Evolutionary conservation across 2,113 vertebrate species (phyloP).

Genomic region (Melanerpes formicivorus): DNA sequence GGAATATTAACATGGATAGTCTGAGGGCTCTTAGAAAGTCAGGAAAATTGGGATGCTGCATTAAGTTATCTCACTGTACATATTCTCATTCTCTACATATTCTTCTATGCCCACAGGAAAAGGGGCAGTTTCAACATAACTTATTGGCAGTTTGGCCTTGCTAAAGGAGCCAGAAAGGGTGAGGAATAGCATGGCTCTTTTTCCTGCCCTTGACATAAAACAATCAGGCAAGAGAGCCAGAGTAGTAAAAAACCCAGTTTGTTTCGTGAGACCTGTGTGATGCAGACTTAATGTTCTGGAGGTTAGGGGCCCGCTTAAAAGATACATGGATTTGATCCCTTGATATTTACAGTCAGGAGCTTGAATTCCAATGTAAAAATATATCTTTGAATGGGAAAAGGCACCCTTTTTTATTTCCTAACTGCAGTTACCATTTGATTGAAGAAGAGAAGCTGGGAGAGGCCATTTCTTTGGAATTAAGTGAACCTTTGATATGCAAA

Average conservation of each 20-base stretch:
- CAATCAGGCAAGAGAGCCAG: not conserved
- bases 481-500: not conserved
- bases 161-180: not conserved
- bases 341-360: not conserved
- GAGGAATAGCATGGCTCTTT: not conserved
- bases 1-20: slow-evolving; percentile 10
- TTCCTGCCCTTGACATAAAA: not conserved
- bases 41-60: not conserved
- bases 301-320: not conserved
- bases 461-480: not conserved
- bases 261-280: not conserved
- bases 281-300: not conserved
- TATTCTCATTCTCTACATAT: not conserved
- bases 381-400: not conserved
- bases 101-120: not conserved
- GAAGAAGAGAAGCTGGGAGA: not conserved
- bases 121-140: not conserved
- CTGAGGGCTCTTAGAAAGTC: not conserved
- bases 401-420: not conserved
- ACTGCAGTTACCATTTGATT: not conserved
- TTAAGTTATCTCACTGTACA: not conserved
- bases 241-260: not conserved
- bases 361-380: not conserved
- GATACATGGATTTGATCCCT: not conserved
- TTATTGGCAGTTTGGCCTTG: not conserved